These are phyloP conservation scores for Trachymyrmex septentrionalis DNA, from an alignment of 1,140 invertebrate species.

Conservation along the genomic window DNA sequence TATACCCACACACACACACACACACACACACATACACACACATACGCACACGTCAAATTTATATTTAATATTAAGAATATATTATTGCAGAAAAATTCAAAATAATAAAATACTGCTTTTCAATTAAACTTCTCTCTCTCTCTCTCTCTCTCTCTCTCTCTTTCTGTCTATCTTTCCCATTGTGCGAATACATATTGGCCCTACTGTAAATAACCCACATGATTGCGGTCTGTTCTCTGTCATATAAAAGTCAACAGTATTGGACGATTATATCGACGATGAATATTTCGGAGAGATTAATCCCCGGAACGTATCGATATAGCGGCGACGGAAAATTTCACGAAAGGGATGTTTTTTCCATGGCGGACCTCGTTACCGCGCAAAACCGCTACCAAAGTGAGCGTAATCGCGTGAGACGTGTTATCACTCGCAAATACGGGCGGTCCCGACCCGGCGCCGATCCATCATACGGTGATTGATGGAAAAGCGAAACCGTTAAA, in stretches of 20 bases:
- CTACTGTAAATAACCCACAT: background rate
- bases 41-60: background rate
- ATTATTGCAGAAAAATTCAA: background rate
- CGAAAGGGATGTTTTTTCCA: background rate
- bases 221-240: conserved; percentile 27
- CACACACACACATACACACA: no score
- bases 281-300: conserved; percentile 38
- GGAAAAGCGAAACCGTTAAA: conserved; percentile 60
- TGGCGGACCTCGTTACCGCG: background rate
- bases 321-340: background rate
- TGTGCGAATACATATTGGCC: background rate
- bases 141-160: background rate
- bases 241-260: conserved; percentile 43
- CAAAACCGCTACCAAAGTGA: conserved; percentile 9
- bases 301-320: background rate
- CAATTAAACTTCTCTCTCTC: background rate
- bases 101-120: background rate
- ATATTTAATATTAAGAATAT: background rate
- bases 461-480: conserved; percentile 56
- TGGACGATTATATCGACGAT: conserved; percentile 23
- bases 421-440: conserved; percentile 59
- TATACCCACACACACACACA: background rate
- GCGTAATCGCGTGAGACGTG: conserved; percentile 48
- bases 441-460: conserved; percentile 5
- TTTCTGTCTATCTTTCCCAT: background rate